Evolutionary conservation across 1,140 invertebrate species (phyloP).

Genomic region (Drosophila lacteicornis): DNA sequence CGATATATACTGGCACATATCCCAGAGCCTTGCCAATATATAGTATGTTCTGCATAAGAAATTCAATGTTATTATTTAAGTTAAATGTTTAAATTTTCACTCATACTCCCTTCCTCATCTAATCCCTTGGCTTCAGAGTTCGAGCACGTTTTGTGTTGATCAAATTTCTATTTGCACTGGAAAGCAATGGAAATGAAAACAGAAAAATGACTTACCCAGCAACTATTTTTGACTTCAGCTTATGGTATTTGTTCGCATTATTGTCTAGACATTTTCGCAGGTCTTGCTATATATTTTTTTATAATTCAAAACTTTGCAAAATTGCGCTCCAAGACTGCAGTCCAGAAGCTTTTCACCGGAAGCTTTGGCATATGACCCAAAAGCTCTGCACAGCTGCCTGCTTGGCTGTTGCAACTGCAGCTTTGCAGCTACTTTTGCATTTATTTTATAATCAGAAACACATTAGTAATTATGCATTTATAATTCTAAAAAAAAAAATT

Average conservation of each 20-base stretch:
- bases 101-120: not conserved
- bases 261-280: constrained; percentile 4
- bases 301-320: constrained; percentile 9
- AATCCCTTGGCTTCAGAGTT: constrained; percentile 3
- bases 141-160: constrained; percentile 27
- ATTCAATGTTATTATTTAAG: not conserved
- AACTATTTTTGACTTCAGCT: not conserved
- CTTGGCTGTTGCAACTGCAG: constrained; percentile 32
- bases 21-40: no score
- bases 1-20: constrained; percentile 9
- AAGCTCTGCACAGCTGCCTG: constrained; percentile 36
- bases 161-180: not conserved
- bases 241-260: constrained; percentile 5
- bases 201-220: not conserved
- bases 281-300: not conserved
- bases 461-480: not conserved
- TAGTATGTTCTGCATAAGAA: not conserved
- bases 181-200: not conserved
- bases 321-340: constrained; percentile 48
- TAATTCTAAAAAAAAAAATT: not conserved
- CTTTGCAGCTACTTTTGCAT: constrained; percentile 30
- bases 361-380: constrained; percentile 36
- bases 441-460: constrained; percentile 19
- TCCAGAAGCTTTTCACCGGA: constrained; percentile 31
- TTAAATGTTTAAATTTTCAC: not conserved